These are phyloP conservation scores for Nemotelus pantherinus DNA, from an alignment of 2,888 invertebrate genomes.

Conservation along the genomic window DNA sequence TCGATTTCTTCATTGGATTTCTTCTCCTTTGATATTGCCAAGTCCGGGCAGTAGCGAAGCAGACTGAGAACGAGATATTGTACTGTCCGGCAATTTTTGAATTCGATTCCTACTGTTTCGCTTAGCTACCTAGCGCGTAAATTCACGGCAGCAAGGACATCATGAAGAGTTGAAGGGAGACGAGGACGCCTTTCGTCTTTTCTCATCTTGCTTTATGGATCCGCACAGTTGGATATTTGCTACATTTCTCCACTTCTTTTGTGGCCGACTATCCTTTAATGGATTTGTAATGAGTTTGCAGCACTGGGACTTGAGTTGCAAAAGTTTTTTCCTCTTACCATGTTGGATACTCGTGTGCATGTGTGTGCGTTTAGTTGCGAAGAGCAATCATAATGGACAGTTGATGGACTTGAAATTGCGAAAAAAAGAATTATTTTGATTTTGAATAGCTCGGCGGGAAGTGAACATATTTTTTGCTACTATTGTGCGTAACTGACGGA, in stretches of 20 bases:
- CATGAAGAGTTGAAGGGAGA: constrained; percentile 39
- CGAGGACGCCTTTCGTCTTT: constrained; percentile 22
- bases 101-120: constrained; percentile 43
- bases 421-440: constrained; percentile 14
- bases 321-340: constrained; percentile 8
- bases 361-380: background rate
- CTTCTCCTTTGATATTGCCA: constrained; percentile 25
- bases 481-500: background rate
- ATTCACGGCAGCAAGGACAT: constrained; percentile 36
- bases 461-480: background rate
- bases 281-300: constrained; percentile 51
- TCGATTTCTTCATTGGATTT: constrained; percentile 10
- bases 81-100: constrained; percentile 16
- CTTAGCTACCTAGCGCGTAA: constrained; percentile 24
- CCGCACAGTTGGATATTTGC: constrained; percentile 42
- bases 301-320: constrained; percentile 42
- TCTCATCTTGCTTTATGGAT: constrained; percentile 1
- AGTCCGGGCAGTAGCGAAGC: background rate
- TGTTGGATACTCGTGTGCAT: background rate
- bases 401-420: constrained; percentile 41
- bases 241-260: constrained; percentile 36
- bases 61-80: constrained; percentile 2
- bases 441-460: constrained; percentile 36
- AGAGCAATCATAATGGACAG: constrained; percentile 45
- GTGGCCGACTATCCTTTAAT: constrained; percentile 48